Conservation (phyloP, 2,113 vertebrate genomes). For the Alethe castanea region DNA sequence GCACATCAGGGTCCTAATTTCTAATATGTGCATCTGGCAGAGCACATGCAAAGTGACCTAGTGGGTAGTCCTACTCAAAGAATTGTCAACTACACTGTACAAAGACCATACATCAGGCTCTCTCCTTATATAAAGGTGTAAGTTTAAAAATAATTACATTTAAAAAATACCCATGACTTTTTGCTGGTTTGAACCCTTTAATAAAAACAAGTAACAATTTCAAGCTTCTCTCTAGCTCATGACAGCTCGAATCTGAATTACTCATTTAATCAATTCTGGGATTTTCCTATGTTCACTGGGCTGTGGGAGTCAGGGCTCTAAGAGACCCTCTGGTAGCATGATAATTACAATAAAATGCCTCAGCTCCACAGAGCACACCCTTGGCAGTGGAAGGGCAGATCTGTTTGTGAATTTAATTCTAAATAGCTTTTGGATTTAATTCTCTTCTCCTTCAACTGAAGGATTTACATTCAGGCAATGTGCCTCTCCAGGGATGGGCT, state of each 20-base stretch:
- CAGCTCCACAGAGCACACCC: not conserved
- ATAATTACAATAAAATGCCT: not conserved
- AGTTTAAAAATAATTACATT: not conserved
- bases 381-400: not conserved
- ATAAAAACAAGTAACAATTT: not conserved
- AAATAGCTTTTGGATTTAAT: not conserved
- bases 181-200: not conserved
- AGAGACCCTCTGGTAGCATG: not conserved
- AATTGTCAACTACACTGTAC: not conserved
- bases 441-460: not conserved
- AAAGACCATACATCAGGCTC: not conserved
- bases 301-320: not conserved
- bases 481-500: not conserved
- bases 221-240: not conserved
- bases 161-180: not conserved
- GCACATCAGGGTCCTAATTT: not conserved
- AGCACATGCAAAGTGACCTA: not conserved
- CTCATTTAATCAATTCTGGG: not conserved
- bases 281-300: not conserved
- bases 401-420: not conserved
- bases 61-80: not conserved
- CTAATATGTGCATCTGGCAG: not conserved
- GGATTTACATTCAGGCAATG: not conserved
- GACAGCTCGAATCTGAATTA: slow-evolving; percentile 16
- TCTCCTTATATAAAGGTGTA: not conserved